Percentiles rank a stretch among this genome's conserved stretches.
These are phyloP conservation scores for Keiferia lycopersicella DNA, from an alignment of 2,888 invertebrate species.

Conservation along the genomic window DNA sequence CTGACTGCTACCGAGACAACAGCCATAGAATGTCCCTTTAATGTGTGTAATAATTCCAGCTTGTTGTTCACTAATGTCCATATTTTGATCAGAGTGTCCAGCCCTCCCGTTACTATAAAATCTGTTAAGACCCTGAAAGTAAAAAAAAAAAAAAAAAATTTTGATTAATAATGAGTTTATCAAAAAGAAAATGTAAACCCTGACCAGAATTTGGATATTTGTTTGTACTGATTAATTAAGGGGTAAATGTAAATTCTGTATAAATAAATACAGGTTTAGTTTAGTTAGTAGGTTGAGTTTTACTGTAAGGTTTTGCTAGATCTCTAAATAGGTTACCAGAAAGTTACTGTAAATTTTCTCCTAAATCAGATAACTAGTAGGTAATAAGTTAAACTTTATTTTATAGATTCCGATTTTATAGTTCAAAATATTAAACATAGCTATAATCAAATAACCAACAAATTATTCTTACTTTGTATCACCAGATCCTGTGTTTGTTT, in stretches of 20 bases:
- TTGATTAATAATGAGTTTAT: neutral
- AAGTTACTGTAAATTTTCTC: no score
- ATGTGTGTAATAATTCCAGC: constrained; percentile 86
- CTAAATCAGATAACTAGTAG: neutral
- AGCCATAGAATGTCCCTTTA: constrained; percentile 94
- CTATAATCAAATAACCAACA: neutral
- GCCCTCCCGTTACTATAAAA: constrained; percentile 93
- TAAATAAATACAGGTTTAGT: no score
- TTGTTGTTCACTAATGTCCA: constrained; percentile 88
- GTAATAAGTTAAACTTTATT: neutral
- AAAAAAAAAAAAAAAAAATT: neutral
- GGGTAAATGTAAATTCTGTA: no score
- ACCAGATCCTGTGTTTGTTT: constrained; percentile 57
- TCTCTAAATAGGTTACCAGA: no score
- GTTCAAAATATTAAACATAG: neutral
- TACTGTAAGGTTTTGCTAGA: no score
- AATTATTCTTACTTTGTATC: constrained; percentile 70
- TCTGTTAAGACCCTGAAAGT: constrained; percentile 56
- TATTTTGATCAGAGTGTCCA: constrained; percentile 94
- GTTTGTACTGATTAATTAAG: no score
- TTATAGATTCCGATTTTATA: no score
- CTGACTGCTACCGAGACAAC: constrained; percentile 96
- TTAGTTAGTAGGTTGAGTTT: no score
- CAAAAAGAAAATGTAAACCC: no score
- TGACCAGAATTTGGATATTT: no score